These are phyloP conservation scores for Scytalopus superciliaris DNA, from an alignment of 2,113 vertebrate species.

Conservation along the genomic window DNA sequence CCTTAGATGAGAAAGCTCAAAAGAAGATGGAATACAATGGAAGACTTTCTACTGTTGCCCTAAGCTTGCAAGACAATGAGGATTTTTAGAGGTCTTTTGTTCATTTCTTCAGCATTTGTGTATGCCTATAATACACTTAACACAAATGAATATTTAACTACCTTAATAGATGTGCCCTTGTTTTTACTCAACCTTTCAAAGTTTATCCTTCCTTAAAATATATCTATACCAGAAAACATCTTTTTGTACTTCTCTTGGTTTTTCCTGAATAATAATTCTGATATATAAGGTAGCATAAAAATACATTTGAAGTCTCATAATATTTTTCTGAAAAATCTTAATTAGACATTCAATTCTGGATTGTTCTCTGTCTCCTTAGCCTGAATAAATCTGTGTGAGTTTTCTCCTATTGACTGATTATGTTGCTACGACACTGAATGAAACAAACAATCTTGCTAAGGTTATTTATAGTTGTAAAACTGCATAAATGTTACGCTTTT, in stretches of 20 bases:
- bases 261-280: not conserved
- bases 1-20: not conserved
- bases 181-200: not conserved
- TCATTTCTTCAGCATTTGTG: not conserved
- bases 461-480: slow-evolving; percentile 23
- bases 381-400: not conserved
- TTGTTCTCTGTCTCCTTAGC: not conserved
- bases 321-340: slow-evolving; percentile 3
- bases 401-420: not conserved
- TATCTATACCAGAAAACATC: not conserved
- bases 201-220: not conserved
- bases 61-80: not conserved
- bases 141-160: not conserved
- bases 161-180: not conserved
- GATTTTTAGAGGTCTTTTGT: not conserved
- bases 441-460: not conserved
- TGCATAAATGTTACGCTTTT: not conserved
- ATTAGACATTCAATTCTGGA: not conserved
- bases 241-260: not conserved
- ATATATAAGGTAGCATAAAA: not conserved
- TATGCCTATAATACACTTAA: not conserved
- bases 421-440: not conserved
- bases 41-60: not conserved
- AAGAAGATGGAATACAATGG: not conserved
- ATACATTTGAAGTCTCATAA: not conserved